These are phyloP conservation scores for Hyalella azteca DNA, from an alignment of 2,888 invertebrate species.

Conservation along the genomic window DNA sequence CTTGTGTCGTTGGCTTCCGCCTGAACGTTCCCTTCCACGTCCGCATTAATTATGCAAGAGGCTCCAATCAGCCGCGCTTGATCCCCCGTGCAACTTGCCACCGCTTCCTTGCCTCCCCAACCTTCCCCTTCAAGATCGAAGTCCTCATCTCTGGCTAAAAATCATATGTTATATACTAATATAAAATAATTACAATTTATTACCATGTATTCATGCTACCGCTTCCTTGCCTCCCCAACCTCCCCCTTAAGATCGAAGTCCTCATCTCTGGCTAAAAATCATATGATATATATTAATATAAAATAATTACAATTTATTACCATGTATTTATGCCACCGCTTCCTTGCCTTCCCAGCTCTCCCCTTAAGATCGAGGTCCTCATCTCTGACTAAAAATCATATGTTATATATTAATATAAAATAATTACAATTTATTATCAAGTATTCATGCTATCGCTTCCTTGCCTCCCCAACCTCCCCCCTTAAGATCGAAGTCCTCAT, in stretches of 20 bases:
- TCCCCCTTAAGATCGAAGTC: not conserved
- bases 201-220: conserved; percentile 6
- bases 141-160: too few species aligned
- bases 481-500: not conserved
- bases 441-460: conserved; percentile 26
- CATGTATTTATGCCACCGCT: conserved; percentile 29
- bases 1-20: not conserved
- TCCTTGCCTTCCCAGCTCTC: not conserved
- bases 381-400: too few species aligned
- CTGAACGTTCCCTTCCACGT: conserved; percentile 19
- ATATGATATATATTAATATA: too few species aligned
- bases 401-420: too few species aligned
- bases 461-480: not conserved
- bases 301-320: not conserved
- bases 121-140: not conserved
- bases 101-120: conserved; percentile 6
- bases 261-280: too few species aligned
- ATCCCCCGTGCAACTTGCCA: conserved; percentile 25
- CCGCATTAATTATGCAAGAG: conserved; percentile 33
- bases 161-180: too few species aligned
- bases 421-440: not conserved
- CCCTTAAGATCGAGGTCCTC: not conserved
- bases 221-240: conserved; percentile 1
- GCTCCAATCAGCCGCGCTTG: conserved; percentile 12
- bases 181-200: too few species aligned